Base-by-base conservation (phyloP, 2,113 vertebrate genomes). In the Megaceryle torquata region DNA sequence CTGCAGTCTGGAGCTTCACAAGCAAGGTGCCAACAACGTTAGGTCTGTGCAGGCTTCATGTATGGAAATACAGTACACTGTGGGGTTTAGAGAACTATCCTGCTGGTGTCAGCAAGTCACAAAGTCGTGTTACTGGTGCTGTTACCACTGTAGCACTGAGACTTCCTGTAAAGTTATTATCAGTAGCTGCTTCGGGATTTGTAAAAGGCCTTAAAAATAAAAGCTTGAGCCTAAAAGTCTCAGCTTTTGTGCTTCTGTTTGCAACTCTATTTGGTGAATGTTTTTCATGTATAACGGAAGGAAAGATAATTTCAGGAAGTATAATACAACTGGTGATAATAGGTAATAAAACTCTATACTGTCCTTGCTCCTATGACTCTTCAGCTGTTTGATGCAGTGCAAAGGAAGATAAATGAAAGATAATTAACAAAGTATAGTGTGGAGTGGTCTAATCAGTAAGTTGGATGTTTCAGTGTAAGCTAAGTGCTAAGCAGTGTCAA, bases 21-120 rank as follows among this genome's bases (percentile, higher is more conserved):
- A 31, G 31, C 0, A 3, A 53, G 35, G 12, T 53, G 18, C 11
- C 31, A 13, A n/a, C 0, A 13, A n/a, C 0, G 0, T 65, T n/a
- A 44, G 48, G 15, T 19, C 15, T 5, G 1, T 9, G 4, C 37
- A 46, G 35, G 18, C 8, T 82, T 82, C 11, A 10, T 37, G 26
- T 10, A 35, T 35, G 35, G 43, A 75, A 31, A 79, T 44, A 18
- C 0, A 1, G 31, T 19, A 16, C 48, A 11, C 1, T 15, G 24
- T 1, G 8, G 15, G 28, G 18, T 8, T 83, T 64, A 44, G 31
- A 63, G 50, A 88, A 61, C 64, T 82, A 21, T 53, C 29, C 48
- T 83, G 29, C 50, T 44, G 24, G 22, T 71, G 18, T 71, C 72
- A 81, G 60, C 56, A 81, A 82, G 39, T 74, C 69, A 43, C 41